A percentile compares a stretch with the other conserved stretches of the same genome.
phyloP scores from a whole-genome alignment of 2,113 vertebrate species.

The Sterna hirundo region DNA sequence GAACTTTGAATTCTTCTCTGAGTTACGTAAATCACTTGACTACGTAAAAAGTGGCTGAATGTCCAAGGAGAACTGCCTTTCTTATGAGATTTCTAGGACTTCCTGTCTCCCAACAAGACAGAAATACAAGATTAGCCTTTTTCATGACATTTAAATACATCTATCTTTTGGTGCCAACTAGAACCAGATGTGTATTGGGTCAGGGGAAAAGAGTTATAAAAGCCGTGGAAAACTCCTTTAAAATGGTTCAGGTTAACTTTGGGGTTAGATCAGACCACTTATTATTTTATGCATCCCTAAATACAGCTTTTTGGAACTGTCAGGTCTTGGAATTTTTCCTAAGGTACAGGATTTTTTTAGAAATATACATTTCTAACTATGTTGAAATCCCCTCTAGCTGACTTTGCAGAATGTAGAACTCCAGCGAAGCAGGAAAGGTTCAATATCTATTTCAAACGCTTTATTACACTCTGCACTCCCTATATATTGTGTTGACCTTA shows the following conservation, averaged over 20 bases:
- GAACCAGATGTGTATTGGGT: conserved; percentile 17
- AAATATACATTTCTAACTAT: not conserved
- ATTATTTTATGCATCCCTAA: conserved; percentile 3
- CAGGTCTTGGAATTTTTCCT: not conserved
- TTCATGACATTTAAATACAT: not conserved
- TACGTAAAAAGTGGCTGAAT: not conserved
- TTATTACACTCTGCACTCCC: not conserved
- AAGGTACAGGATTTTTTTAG: not conserved
- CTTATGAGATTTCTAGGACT: conserved; percentile 20
- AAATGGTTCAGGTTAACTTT: not conserved
- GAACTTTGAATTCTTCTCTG: not conserved
- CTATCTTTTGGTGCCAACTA: conserved; percentile 19
- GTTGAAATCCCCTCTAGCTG: not conserved
- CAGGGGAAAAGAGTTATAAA: not conserved
- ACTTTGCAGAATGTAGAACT: not conserved
- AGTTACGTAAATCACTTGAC: conserved; percentile 17
- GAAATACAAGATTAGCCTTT: conserved; percentile 12
- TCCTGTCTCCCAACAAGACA: conserved; percentile 34
- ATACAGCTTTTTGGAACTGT: not conserved
- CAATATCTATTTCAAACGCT: not conserved
- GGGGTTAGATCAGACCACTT: not conserved
- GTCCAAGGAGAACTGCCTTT: not conserved
- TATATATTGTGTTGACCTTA: not conserved
- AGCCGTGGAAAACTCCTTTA: not conserved
- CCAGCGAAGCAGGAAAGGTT: not conserved